Evolutionary conservation across 2,888 invertebrate species (phyloP).

Genomic region (Trypoxylon attenuatum): DNA sequence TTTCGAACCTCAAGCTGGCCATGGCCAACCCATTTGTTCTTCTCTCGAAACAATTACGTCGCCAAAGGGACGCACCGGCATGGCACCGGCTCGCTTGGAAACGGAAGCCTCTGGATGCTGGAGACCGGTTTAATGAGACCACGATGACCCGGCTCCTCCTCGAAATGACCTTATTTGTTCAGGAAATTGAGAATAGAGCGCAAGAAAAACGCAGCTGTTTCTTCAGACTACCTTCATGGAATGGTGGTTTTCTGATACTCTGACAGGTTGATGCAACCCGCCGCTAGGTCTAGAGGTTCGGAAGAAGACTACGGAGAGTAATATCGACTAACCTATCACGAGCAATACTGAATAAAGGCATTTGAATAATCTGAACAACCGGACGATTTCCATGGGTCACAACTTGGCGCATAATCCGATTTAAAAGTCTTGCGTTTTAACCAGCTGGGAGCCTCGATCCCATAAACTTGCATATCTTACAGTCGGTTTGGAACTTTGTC

Average conservation of each 20-base stretch:
- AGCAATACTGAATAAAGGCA: no score
- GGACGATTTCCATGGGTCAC: background rate
- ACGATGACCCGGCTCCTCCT: constrained; percentile 6
- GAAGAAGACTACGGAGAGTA: background rate
- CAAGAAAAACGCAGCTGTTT: no score
- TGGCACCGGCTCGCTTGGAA: constrained; percentile 4
- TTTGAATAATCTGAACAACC: background rate
- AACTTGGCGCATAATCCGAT: background rate
- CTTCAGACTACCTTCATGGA: background rate
- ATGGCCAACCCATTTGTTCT: constrained; percentile 18
- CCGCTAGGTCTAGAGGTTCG: background rate
- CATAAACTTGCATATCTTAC: no score
- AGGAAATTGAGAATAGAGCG: background rate
- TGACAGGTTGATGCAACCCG: no score
- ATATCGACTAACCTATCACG: background rate
- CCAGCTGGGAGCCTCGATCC: background rate
- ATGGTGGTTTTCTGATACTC: no score
- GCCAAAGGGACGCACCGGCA: no score
- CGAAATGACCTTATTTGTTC: constrained; percentile 25
- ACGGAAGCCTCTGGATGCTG: background rate
- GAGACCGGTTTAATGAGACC: constrained; percentile 34
- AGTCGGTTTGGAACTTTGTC: no score
- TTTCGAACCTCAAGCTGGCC: background rate
- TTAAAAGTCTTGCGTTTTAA: background rate
- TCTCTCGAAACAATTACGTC: constrained; percentile 39